Percentiles rank a stretch among this genome's conserved stretches.
Conservation (phyloP, 2,113 vertebrate species). For the Corythaeola cristata region DNA sequence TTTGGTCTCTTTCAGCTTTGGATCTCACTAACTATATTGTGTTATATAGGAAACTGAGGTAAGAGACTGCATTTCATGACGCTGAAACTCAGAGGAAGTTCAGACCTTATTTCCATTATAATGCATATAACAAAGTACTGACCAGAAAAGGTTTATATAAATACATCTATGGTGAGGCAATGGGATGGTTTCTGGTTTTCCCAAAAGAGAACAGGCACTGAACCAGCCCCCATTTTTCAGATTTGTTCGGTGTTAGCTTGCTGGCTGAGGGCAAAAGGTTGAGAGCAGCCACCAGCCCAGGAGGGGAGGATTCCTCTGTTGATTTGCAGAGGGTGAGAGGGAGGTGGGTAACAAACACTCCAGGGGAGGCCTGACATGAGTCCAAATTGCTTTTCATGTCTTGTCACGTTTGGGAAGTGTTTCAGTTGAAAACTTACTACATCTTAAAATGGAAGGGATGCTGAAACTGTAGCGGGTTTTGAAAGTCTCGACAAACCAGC, state of each 20-base stretch:
- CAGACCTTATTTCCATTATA: background rate
- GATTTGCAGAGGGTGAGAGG: background rate
- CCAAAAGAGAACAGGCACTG: background rate
- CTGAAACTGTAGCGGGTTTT: background rate
- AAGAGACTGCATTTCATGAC: background rate
- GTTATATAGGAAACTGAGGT: background rate
- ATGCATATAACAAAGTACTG: background rate
- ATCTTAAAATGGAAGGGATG: background rate
- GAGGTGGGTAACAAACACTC: background rate
- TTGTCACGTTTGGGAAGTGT: background rate
- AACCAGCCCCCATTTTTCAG: background rate
- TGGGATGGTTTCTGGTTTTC: background rate
- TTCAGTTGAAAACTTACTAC: background rate
- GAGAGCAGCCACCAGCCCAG: background rate
- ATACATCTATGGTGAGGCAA: background rate
- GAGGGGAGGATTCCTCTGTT: background rate
- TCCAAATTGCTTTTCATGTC: background rate
- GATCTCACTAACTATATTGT: conserved; percentile 18
- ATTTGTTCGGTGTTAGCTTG: background rate
- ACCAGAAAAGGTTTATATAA: background rate
- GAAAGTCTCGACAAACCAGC: background rate
- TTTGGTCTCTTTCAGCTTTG: background rate
- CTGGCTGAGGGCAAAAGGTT: background rate
- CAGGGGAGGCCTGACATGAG: background rate
- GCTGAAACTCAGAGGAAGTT: conserved; percentile 1